phyloP scores from a whole-genome alignment of 2,888 invertebrate species.

The Actias luna region DNA sequence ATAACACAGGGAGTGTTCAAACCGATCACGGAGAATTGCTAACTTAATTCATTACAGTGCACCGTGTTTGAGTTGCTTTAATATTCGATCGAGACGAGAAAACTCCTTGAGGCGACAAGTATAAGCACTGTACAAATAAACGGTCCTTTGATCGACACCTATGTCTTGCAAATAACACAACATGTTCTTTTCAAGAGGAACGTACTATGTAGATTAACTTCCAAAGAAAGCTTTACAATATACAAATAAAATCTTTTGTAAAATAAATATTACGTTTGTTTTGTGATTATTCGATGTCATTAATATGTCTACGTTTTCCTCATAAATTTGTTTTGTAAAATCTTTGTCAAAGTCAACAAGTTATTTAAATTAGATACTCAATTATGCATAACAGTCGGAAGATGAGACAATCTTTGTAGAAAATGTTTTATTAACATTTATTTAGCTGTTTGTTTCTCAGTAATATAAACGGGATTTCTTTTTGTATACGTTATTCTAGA shows the following conservation, averaged over 20 bases:
- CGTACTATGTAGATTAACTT: background rate
- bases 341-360: constrained; percentile 11
- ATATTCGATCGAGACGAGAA: constrained; percentile 50
- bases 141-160: constrained; percentile 65
- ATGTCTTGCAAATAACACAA: constrained; percentile 56
- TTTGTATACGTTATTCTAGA: background rate
- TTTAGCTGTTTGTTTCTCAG: background rate
- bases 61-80: constrained; percentile 71
- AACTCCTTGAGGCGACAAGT: constrained; percentile 31
- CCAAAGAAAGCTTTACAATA: background rate
- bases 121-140: constrained; percentile 43
- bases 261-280: background rate
- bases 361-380: constrained; percentile 14
- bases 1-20: background rate
- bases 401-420: constrained; percentile 1
- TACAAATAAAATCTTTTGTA: background rate
- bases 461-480: background rate
- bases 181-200: constrained; percentile 34
- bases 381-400: constrained; percentile 14
- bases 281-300: background rate
- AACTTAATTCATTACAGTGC: constrained; percentile 78
- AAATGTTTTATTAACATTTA: constrained; percentile 7
- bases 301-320: background rate
- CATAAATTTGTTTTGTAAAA: constrained; percentile 15
- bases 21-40: constrained; percentile 52